Evolutionary conservation across 2,113 vertebrate genomes (phyloP).

Genomic region (Cervus canadensis): DNA sequence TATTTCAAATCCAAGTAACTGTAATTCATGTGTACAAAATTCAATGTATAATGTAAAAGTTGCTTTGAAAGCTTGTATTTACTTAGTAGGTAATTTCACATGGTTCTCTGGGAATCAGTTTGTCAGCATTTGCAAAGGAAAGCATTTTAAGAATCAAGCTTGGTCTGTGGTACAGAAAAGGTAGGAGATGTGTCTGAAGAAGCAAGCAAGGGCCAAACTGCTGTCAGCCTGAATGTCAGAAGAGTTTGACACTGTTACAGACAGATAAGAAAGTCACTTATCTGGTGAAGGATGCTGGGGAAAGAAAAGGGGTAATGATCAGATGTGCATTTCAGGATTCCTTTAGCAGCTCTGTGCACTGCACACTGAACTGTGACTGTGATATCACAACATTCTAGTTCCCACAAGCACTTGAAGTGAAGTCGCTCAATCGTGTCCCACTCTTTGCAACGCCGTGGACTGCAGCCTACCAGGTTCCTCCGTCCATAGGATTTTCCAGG

Average conservation of each 20-base stretch:
- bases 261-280: neutral
- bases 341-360: neutral
- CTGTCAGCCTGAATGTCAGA: neutral
- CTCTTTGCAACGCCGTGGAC: no score
- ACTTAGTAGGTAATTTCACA: neutral
- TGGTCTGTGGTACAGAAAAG: neutral
- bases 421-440: no score
- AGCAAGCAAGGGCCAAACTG: neutral
- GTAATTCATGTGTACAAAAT: neutral
- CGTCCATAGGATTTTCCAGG: no score
- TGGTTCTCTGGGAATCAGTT: neutral
- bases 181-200: neutral
- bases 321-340: neutral
- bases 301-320: neutral
- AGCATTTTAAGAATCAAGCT: neutral
- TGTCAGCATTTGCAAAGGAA: neutral
- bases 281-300: neutral
- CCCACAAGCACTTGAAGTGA: neutral
- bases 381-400: neutral
- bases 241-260: neutral
- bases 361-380: neutral
- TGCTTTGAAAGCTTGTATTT: neutral
- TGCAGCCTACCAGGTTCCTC: no score
- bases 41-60: neutral
- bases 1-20: slow-evolving; percentile 24